Conservation (phyloP, 1,140 invertebrate species). For the Sitophilus oryzae region DNA sequence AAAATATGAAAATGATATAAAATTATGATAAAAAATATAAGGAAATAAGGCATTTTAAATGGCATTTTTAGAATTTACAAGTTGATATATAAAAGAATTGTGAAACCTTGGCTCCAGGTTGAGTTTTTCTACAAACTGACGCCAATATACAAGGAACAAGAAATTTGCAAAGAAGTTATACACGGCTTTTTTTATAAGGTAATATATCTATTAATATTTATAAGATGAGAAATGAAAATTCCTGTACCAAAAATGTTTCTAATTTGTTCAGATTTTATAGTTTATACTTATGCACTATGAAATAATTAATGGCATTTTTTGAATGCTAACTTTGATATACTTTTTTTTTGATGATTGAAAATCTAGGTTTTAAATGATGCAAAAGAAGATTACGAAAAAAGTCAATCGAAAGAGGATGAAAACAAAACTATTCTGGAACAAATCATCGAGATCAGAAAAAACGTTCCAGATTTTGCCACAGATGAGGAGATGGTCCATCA, state of each 20-base stretch:
- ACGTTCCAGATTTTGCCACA: constrained; percentile 18
- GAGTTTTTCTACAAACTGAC: constrained; percentile 19
- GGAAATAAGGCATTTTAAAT: no score
- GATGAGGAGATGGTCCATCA: constrained; percentile 25
- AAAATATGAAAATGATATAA: no score
- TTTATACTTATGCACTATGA: no score
- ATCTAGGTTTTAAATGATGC: constrained; percentile 10
- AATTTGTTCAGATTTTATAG: no score
- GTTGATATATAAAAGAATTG: constrained; percentile 19
- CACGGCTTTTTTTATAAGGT: constrained; percentile 18
- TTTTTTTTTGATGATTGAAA: constrained; percentile 1
- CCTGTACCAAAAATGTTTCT: no score
- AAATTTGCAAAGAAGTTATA: constrained; percentile 4
- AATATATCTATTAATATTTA: no score
- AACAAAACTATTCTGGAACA: constrained; percentile 12
- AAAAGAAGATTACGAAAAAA: constrained; percentile 6
- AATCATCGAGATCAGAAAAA: constrained; percentile 17
- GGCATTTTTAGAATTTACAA: constrained; percentile 21
- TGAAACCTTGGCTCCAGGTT: constrained; percentile 22
- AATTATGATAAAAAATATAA: no score
- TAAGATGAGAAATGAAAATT: no score
- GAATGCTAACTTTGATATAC: neutral
- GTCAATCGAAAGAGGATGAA: neutral
- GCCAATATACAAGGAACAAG: constrained; percentile 9
- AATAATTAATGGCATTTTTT: no score